Evolutionary conservation across 1,140 invertebrate species (phyloP).

Genomic region (Sitobion miscanthi): DNA sequence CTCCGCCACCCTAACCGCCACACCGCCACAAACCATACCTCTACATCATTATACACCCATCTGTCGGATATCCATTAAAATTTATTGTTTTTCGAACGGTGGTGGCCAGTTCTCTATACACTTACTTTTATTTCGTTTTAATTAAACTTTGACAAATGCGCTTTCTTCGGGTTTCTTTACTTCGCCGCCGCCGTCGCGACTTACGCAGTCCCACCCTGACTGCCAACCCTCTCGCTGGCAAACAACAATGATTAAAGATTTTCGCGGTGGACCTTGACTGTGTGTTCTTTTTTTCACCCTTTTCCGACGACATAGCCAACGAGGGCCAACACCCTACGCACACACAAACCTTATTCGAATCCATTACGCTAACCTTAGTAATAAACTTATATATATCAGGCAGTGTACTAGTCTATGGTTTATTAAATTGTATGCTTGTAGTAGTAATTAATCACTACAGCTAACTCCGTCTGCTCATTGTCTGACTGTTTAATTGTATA

Average conservation of each 20-base stretch:
- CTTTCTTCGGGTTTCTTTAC: neutral
- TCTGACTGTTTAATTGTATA: neutral
- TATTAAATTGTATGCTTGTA: conserved; percentile 8
- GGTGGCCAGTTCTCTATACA: neutral
- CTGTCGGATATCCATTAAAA: conserved; percentile 50
- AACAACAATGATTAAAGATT: conserved; percentile 41
- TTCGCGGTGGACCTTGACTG: conserved; percentile 21
- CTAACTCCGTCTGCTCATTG: neutral
- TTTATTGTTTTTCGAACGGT: conserved; percentile 40
- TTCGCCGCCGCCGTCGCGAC: neutral
- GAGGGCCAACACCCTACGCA: neutral
- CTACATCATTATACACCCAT: conserved; percentile 38
- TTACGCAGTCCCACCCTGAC: neutral
- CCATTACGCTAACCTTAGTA: conserved; percentile 18
- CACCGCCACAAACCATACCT: neutral
- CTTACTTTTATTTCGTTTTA: conserved; percentile 37
- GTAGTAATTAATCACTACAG: neutral
- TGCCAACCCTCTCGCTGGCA: neutral
- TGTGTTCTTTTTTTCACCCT: neutral
- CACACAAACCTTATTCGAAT: neutral
- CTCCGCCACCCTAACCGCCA: neutral
- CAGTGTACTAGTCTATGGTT: neutral
- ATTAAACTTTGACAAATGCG: conserved; percentile 52
- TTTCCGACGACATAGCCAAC: neutral
- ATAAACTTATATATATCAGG: neutral